Evolutionary conservation across 2,113 vertebrate species (phyloP).

Genomic region (Prunella fulvescens): DNA sequence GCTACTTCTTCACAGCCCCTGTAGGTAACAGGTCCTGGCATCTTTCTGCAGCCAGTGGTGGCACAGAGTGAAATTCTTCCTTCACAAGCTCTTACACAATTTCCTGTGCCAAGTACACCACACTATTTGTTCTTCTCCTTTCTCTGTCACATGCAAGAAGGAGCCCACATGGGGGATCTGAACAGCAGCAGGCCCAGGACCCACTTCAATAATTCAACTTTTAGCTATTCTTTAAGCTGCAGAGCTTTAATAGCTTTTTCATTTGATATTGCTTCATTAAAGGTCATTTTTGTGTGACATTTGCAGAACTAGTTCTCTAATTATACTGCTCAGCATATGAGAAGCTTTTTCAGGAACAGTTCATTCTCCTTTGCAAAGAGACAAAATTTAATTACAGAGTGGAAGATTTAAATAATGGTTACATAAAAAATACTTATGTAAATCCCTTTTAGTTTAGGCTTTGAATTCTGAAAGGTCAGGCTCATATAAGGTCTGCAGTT

Average conservation of each 20-base stretch:
- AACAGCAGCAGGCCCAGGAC: neutral
- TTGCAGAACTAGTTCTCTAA: constrained; percentile 43
- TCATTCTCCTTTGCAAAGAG: constrained; percentile 20
- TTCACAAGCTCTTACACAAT: neutral
- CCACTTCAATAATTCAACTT: neutral
- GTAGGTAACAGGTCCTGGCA: neutral
- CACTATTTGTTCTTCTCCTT: neutral
- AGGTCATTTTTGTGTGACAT: constrained; percentile 30
- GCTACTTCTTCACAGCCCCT: neutral
- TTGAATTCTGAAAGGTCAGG: neutral
- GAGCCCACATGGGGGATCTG: neutral
- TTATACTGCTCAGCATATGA: constrained; percentile 24
- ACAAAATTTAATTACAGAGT: constrained; percentile 46
- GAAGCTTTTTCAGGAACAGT: constrained; percentile 40
- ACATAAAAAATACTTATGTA: constrained; percentile 11
- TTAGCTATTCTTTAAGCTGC: neutral
- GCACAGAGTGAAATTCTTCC: neutral
- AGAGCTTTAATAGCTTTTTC: neutral
- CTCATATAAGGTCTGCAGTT: neutral
- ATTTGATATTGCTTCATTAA: constrained; percentile 14
- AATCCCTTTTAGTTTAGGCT: neutral
- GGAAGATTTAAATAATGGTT: constrained; percentile 21
- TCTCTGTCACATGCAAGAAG: neutral
- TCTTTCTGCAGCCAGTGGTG: neutral
- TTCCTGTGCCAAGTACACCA: neutral